Percentiles rank a stretch among this genome's conserved stretches.
phyloP scores from a whole-genome alignment of 2,888 invertebrate species.

The Sarcophaga carnaria region DNA sequence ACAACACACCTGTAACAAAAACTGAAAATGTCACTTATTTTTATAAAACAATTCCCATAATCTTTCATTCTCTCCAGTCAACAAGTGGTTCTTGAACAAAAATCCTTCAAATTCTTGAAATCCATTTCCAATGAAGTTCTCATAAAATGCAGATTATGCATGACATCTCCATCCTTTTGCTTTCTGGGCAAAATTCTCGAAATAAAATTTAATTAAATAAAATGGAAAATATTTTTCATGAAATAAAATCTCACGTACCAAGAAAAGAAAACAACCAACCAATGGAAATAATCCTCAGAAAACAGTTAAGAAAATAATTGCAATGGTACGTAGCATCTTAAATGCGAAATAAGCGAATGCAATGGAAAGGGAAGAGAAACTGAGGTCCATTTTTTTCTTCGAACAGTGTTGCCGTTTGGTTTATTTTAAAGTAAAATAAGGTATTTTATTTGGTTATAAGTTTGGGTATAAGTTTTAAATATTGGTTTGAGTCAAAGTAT shows the following conservation, averaged over 20 bases:
- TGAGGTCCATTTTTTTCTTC: too few species aligned
- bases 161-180: slow-evolving; percentile 25
- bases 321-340: slow-evolving; percentile 20
- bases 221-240: slow-evolving; percentile 29
- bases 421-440: too few species aligned
- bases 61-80: not conserved
- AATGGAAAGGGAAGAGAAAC: not conserved
- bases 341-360: slow-evolving; percentile 23
- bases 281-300: slow-evolving; percentile 27
- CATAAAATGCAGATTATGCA: slow-evolving; percentile 34
- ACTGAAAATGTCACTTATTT: slow-evolving; percentile 12
- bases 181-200: slow-evolving; percentile 4
- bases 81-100: slow-evolving; percentile 41
- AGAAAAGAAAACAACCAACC: slow-evolving; percentile 18
- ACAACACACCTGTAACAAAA: not conserved
- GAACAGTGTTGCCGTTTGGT: too few species aligned
- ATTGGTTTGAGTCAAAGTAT: too few species aligned
- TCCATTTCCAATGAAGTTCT: slow-evolving; percentile 37
- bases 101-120: slow-evolving; percentile 42
- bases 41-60: not conserved
- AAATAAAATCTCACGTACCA: slow-evolving; percentile 26
- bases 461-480: too few species aligned
- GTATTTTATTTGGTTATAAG: too few species aligned
- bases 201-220: slow-evolving; percentile 46
- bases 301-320: slow-evolving; percentile 55